phyloP scores from a whole-genome alignment of 1,140 invertebrate genomes.

The Drosophila ananassae region DNA sequence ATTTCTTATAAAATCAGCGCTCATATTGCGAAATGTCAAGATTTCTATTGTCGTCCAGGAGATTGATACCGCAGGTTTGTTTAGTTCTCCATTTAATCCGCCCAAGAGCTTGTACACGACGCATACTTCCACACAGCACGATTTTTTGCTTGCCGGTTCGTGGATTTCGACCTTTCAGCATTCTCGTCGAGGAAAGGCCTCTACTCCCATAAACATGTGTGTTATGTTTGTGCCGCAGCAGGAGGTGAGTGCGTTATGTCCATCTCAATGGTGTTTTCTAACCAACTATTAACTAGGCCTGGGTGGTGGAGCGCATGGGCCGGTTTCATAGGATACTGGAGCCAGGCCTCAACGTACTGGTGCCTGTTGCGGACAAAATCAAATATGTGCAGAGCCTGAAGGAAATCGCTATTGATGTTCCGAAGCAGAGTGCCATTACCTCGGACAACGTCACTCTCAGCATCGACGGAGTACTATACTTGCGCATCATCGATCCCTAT shows the following conservation, averaged over 20 bases:
- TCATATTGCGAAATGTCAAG: conserved; percentile 61
- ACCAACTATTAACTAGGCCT: conserved; percentile 87
- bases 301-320: conserved; percentile 99
- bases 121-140: conserved; percentile 46
- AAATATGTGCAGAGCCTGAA: conserved; percentile 99
- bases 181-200: conserved; percentile 85
- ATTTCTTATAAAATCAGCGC: conserved; percentile 36
- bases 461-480: conserved; percentile 98
- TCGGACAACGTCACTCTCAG: conserved; percentile 98
- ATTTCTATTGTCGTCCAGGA: conserved; percentile 60
- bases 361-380: conserved; percentile 96
- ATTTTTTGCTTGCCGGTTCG: conserved; percentile 64
- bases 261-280: not conserved
- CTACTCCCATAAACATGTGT: conserved; percentile 94
- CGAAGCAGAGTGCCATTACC: conserved; percentile 99
- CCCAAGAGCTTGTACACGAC: not conserved
- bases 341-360: conserved; percentile 96
- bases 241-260: conserved; percentile 88
- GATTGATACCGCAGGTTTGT: conserved; percentile 61
- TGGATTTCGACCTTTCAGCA: conserved; percentile 45
- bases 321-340: conserved; percentile 96
- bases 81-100: not conserved
- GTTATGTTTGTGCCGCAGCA: conserved; percentile 99
- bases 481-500: conserved; percentile 97
- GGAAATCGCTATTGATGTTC: conserved; percentile 99